These are phyloP conservation scores for Lepus europaeus DNA, from an alignment of 2,113 vertebrate genomes.

Conservation along the genomic window DNA sequence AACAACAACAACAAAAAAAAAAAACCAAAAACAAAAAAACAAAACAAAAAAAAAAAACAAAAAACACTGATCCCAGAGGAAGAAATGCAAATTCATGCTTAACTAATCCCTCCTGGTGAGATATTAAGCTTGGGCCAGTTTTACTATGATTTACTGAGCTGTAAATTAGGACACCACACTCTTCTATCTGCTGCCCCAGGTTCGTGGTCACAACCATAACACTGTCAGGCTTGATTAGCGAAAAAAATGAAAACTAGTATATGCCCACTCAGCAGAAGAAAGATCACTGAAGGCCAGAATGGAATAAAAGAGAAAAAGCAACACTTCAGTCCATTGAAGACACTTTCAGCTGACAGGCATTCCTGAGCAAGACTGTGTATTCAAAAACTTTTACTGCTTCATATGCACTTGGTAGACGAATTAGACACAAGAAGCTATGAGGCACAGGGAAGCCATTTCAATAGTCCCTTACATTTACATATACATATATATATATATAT, in stretches of 20 bases:
- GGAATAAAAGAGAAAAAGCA: background rate
- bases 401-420: background rate
- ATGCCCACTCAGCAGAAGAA: background rate
- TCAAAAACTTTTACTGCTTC: background rate
- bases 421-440: background rate
- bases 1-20: too few relatives aligned
- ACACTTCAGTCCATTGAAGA: background rate
- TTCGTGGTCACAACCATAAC: background rate
- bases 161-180: background rate
- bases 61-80: constrained; percentile 26
- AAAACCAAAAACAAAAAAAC: background rate
- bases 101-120: background rate
- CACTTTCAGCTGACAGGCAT: background rate
- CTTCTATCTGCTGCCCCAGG: background rate
- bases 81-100: constrained; percentile 53
- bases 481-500: too few relatives aligned
- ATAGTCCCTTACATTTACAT: background rate
- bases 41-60: background rate
- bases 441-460: background rate
- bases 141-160: constrained; percentile 54
- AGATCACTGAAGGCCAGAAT: background rate
- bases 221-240: background rate
- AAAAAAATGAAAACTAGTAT: background rate
- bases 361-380: background rate
- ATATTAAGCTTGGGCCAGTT: background rate